Base-by-base conservation (phyloP, 2,797 vertebrate genomes). In the Simalia tracyae region DNA sequence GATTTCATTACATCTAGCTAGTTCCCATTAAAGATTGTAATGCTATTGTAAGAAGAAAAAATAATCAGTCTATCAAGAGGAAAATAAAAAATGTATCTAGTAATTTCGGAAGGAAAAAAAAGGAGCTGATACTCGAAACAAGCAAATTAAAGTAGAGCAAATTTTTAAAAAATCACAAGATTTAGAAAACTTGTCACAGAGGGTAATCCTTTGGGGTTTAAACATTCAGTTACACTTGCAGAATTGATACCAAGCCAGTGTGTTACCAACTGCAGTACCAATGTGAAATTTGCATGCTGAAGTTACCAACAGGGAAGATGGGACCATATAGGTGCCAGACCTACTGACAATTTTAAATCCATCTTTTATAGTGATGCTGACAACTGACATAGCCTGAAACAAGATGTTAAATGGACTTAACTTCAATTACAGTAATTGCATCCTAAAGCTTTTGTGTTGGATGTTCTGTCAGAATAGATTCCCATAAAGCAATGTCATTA, bases 1-100 rank as follows among this genome's bases (percentile, higher is more conserved):
- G 31, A 88, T 90, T 93, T 95, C 87, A 24, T 64, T 92, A 93
- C 88, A 72, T 61, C 36, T 54, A 91, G 50, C 87, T 72, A 91
- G 84, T 92, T 15, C 10, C 90, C 87, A 42, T 42, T 6, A 6
- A 89, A 0, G 0, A 50, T 94, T 89, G 89, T 89, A 93, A 26
- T 6, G 89, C 86, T 86, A 63, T 31, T 66, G 66, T 28, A 81
- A 93, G 60, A 68, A 94, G 61, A 12, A 84, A 84, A 60, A 12
- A 36, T 36, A 36, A 36, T 36, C 59, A 94, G 6, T 93, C 86
- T 93, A 91, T 54, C 54, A 85, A 72, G 90, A 3, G 54, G 84
- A n/a, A 91, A 93, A 54, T 3, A 2, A 2, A 61, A 57, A 93
- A 88, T 91, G 85, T 66, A 9, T 54, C 85, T 81, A 89, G 84